Evolutionary conservation across 1,140 invertebrate genomes (phyloP).

Genomic region (Lepidurus apus): DNA sequence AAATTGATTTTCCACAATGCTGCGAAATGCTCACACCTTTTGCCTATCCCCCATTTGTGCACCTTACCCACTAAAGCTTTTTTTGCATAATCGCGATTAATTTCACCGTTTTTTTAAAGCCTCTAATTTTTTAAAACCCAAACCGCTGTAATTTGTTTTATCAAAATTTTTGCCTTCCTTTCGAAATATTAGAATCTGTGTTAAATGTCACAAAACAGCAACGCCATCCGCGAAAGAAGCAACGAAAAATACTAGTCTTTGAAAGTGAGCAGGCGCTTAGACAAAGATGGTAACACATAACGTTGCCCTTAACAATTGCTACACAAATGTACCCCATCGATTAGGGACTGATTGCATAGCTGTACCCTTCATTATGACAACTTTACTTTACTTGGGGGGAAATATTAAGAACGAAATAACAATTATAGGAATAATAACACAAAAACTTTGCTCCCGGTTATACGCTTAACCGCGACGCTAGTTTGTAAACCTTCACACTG

Average conservation of each 20-base stretch:
- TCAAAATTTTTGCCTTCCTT: background rate
- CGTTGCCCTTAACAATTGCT: background rate
- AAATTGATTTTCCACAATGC: background rate
- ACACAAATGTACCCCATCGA: background rate
- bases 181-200: background rate
- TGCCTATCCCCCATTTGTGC: conserved; percentile 13
- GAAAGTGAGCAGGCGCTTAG: background rate
- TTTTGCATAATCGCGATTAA: background rate
- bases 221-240: background rate
- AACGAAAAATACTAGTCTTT: conserved; percentile 4
- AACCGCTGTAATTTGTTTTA: background rate
- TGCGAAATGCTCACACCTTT: background rate
- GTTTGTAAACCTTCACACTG: conserved; percentile 5
- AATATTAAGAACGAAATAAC: conserved; percentile 10
- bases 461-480: conserved; percentile 10
- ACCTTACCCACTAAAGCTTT: background rate
- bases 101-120: conserved; percentile 8
- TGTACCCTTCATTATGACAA: background rate
- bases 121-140: background rate
- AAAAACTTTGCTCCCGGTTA: background rate
- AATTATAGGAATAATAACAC: conserved; percentile 15
- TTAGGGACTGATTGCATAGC: background rate
- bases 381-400: background rate
- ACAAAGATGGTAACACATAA: background rate
- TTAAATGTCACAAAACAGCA: background rate